A percentile compares a stretch with the other conserved stretches of the same genome.
These are phyloP conservation scores for Maniola hyperantus DNA, from an alignment of 2,888 invertebrate genomes.

Conservation along the genomic window DNA sequence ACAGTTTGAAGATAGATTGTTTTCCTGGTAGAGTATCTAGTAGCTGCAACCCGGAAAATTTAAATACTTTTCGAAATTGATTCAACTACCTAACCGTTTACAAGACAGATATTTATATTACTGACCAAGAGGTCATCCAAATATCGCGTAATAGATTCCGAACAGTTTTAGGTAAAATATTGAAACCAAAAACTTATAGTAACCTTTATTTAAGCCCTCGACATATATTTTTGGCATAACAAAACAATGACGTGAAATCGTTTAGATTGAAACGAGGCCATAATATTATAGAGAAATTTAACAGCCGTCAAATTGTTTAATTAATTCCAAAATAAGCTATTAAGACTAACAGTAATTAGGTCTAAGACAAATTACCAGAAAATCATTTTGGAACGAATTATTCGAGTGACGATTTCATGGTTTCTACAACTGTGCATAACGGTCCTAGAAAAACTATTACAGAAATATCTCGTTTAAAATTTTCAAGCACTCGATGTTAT, in stretches of 20 bases:
- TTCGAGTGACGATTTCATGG: constrained; percentile 1
- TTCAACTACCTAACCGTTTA: too few species aligned
- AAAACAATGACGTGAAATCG: constrained; percentile 81
- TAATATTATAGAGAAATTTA: constrained; percentile 61
- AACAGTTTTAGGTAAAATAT: constrained; percentile 13
- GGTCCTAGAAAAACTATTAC: neutral
- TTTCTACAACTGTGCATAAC: neutral
- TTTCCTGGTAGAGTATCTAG: too few species aligned
- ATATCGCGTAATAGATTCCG: neutral
- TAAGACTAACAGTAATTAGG: neutral
- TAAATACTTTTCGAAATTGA: too few species aligned
- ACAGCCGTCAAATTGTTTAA: constrained; percentile 44
- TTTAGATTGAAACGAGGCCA: constrained; percentile 69
- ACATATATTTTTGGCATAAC: constrained; percentile 77
- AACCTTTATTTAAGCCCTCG: constrained; percentile 78
- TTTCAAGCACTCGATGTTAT: neutral
- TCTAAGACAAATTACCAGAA: neutral
- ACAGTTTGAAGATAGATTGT: too few species aligned
- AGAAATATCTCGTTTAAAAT: neutral
- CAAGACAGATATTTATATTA: neutral
- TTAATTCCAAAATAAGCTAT: constrained; percentile 10
- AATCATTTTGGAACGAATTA: constrained; percentile 10
- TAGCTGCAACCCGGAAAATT: too few species aligned
- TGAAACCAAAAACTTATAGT: constrained; percentile 43
- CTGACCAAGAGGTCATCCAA: neutral